Evolutionary conservation across 1,140 invertebrate genomes (phyloP).

Genomic region (Frieseomelitta varia): DNA sequence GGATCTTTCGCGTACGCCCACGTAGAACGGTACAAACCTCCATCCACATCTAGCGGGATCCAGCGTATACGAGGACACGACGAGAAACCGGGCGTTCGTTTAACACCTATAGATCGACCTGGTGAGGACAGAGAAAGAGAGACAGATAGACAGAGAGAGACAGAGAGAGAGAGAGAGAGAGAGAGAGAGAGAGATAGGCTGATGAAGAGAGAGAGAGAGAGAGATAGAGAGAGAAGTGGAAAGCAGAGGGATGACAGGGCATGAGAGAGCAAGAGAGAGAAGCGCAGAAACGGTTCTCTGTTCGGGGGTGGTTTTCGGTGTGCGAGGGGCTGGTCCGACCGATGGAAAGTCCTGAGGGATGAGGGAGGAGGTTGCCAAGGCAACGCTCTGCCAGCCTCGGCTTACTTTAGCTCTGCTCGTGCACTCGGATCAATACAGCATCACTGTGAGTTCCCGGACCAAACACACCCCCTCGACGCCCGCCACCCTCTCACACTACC

Average conservation of each 20-base stretch:
- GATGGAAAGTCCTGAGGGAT: slow-evolving; percentile 74
- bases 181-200: neutral
- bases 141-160: slow-evolving; percentile 13
- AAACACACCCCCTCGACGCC: slow-evolving; percentile 73
- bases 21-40: slow-evolving; percentile 22
- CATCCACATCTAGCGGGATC: slow-evolving; percentile 9
- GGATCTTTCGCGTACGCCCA: slow-evolving; percentile 43
- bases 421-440: slow-evolving; percentile 81
- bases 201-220: no score
- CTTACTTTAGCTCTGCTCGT: slow-evolving; percentile 79
- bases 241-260: slow-evolving; percentile 1
- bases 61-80: slow-evolving; percentile 6
- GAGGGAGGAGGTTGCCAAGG: slow-evolving; percentile 82
- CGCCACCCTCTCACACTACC: slow-evolving; percentile 12
- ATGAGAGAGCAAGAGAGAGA: slow-evolving; percentile 42
- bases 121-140: slow-evolving; percentile 35
- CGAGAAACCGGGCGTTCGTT: slow-evolving; percentile 55
- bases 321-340: slow-evolving; percentile 56
- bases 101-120: slow-evolving; percentile 59
- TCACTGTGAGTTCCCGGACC: slow-evolving; percentile 79
- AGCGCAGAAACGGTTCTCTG: slow-evolving; percentile 21
- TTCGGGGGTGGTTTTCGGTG: slow-evolving; percentile 70
- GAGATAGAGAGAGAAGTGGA: slow-evolving; percentile 3
- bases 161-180: neutral
- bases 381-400: slow-evolving; percentile 80